These are phyloP conservation scores for Darevskia nairensis DNA, from an alignment of 2,797 vertebrate genomes.

Conservation along the genomic window DNA sequence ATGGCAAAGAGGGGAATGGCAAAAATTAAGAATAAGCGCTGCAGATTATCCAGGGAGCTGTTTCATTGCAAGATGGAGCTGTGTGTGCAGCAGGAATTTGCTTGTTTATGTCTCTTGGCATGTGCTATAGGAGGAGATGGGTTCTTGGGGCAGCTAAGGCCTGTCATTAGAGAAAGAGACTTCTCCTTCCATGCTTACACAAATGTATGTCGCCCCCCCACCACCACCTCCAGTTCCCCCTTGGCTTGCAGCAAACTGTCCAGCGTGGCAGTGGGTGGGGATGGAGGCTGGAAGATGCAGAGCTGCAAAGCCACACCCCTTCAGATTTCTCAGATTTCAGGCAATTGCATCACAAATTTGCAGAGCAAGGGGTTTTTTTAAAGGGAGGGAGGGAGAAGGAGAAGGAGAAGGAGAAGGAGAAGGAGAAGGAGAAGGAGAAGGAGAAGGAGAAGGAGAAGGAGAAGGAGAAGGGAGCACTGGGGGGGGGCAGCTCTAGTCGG, in stretches of 20 bases:
- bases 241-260: constrained; percentile 44
- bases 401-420: too few relatives aligned
- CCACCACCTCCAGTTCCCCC: constrained; percentile 42
- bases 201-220: background rate
- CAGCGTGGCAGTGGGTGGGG: constrained; percentile 72
- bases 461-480: too few relatives aligned
- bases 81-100: background rate
- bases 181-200: background rate
- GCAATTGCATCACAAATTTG: rapidly evolving
- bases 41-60: background rate
- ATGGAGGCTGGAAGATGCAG: constrained; percentile 25
- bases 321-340: background rate
- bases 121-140: background rate
- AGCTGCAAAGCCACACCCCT: background rate
- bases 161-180: constrained; percentile 29
- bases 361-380: background rate
- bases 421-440: too few relatives aligned
- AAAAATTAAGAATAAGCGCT: too few relatives aligned
- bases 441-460: too few relatives aligned
- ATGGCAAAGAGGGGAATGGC: background rate
- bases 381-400: too few relatives aligned
- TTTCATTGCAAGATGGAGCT: background rate
- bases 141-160: background rate
- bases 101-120: background rate
- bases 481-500: too few relatives aligned